Evolutionary conservation across 2,113 vertebrate genomes (phyloP).

Genomic region (Saguinus imperator): DNA sequence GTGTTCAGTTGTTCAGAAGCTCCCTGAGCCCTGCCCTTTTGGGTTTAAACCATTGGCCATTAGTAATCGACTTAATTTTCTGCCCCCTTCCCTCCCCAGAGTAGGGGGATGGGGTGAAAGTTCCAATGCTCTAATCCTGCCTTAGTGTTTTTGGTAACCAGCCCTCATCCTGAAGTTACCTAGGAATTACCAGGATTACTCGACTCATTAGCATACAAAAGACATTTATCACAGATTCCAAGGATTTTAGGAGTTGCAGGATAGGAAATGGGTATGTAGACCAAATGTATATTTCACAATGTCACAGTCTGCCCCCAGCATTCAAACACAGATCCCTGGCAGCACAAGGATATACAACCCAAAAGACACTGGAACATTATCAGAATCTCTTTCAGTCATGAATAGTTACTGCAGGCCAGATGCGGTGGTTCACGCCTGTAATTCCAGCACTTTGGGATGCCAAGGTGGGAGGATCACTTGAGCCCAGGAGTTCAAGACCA

Average conservation of each 20-base stretch:
- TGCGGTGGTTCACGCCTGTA: too few species aligned
- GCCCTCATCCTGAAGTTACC: neutral
- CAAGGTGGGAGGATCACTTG: too few species aligned
- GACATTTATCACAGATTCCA: neutral
- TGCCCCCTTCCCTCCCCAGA: neutral
- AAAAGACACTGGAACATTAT: neutral
- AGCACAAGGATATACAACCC: neutral
- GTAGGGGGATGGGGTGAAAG: neutral
- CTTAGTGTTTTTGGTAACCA: neutral
- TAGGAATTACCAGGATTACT: neutral
- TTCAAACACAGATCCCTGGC: neutral
- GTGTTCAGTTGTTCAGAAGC: neutral
- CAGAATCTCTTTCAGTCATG: neutral
- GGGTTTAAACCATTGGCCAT: neutral
- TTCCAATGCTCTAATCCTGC: neutral
- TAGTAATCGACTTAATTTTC: neutral
- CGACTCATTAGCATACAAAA: too few species aligned
- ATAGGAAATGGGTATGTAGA: neutral
- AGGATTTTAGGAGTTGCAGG: neutral
- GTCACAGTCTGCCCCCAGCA: neutral
- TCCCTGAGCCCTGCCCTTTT: neutral
- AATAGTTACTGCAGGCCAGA: neutral
- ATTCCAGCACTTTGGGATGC: too few species aligned
- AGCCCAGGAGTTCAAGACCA: too few species aligned
- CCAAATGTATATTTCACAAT: neutral